Percentiles rank a stretch among this genome's conserved stretches.
These are phyloP conservation scores for Diadumene lineata DNA, from an alignment of 92 coral and sea anemone species.

Conservation along the genomic window DNA sequence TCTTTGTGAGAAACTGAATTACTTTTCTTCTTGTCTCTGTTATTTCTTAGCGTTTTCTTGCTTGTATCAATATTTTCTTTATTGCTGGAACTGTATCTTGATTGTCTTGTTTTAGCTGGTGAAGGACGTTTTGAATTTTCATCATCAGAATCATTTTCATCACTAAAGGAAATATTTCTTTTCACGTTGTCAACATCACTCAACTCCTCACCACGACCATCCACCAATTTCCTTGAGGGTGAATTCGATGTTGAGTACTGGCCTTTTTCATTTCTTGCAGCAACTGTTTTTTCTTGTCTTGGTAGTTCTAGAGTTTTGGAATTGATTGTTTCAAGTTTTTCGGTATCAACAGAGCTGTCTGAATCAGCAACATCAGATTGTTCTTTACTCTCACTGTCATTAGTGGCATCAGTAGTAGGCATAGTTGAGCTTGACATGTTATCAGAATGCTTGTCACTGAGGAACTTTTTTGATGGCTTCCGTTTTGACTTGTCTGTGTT, in stretches of 20 bases:
- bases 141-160: background rate
- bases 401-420: background rate
- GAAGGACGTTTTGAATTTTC: background rate
- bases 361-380: no score
- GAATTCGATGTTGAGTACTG: background rate
- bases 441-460: background rate
- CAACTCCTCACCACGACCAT: background rate
- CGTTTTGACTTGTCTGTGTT: background rate
- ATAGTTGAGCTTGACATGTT: background rate
- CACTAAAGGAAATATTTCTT: conserved; percentile 25
- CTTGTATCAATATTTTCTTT: background rate
- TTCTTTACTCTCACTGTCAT: background rate
- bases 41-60: background rate
- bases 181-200: conserved; percentile 1
- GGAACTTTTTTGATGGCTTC: background rate
- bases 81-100: background rate
- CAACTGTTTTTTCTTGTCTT: background rate
- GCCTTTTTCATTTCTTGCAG: background rate
- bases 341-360: background rate
- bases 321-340: background rate
- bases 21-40: background rate
- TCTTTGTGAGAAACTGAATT: background rate
- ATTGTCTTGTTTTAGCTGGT: background rate
- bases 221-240: no score
- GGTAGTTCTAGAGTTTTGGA: background rate